Conservation (phyloP, 2,113 vertebrate species). For the Cynoglossus semilaevis region DNA sequence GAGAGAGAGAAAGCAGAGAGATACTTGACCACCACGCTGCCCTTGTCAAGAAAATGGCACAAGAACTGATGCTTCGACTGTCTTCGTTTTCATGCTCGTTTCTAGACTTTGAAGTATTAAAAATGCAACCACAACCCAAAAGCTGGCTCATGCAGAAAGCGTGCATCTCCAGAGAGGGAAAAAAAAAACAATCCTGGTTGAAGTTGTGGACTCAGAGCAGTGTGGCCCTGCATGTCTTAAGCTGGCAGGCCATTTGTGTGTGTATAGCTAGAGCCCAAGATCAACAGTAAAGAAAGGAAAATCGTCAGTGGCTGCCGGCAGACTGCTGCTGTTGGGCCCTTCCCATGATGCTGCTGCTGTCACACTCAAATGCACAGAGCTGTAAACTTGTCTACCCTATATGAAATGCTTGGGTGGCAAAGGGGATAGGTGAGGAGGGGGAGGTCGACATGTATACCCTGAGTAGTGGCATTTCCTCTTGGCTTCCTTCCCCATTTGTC, state of each 20-base stretch:
- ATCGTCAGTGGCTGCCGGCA: constrained; percentile 48
- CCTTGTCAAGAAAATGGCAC: constrained; percentile 17
- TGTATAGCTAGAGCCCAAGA: constrained; percentile 53
- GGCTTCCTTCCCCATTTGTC: constrained; percentile 55
- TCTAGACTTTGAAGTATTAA: constrained; percentile 31
- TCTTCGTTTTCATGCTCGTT: constrained; percentile 9
- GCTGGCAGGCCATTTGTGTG: constrained; percentile 37
- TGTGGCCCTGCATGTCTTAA: constrained; percentile 39
- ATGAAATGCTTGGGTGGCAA: constrained; percentile 20
- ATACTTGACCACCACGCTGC: constrained; percentile 28
- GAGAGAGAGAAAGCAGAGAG: constrained; percentile 6
- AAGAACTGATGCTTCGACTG: constrained; percentile 11
- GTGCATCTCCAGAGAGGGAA: constrained; percentile 13
- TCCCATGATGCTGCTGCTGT: constrained; percentile 42
- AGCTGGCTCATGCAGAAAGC: constrained; percentile 21
- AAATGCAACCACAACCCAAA: constrained; percentile 19
- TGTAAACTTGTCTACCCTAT: constrained; percentile 34
- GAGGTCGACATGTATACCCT: constrained; percentile 45
- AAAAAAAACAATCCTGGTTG: constrained; percentile 36
- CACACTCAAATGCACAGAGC: constrained; percentile 37
- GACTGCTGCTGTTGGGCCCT: constrained; percentile 32
- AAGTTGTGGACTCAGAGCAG: constrained; percentile 22
- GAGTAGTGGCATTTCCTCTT: constrained; percentile 58
- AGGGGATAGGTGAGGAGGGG: background rate
- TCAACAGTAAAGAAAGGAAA: constrained; percentile 58